These are phyloP conservation scores for Microcebus griseorufus DNA, from an alignment of 2,113 vertebrate species.

Conservation along the genomic window DNA sequence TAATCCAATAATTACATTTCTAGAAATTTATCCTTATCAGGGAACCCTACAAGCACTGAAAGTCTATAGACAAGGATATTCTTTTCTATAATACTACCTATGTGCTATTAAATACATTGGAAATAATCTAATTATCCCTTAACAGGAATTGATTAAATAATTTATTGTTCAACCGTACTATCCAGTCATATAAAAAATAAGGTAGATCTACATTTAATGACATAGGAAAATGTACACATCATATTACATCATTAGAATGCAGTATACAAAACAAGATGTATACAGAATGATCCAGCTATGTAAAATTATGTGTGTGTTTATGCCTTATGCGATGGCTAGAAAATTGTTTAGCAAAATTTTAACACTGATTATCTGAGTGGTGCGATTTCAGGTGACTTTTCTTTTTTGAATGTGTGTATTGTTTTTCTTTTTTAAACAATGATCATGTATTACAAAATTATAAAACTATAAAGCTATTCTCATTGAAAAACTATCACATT, in stretches of 20 bases:
- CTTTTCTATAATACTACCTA: background rate
- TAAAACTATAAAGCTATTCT: background rate
- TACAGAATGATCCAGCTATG: background rate
- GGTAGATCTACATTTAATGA: background rate
- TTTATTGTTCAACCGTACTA: background rate
- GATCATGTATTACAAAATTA: background rate
- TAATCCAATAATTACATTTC: background rate
- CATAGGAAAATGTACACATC: background rate
- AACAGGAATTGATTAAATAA: slow-evolving; percentile 15
- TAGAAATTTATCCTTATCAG: slow-evolving; percentile 14
- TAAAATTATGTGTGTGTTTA: background rate
- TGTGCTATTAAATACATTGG: background rate
- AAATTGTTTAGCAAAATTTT: slow-evolving; percentile 5
- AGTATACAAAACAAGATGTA: background rate
- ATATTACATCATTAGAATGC: slow-evolving; percentile 9
- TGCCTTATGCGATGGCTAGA: background rate
- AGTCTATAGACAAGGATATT: background rate
- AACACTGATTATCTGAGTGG: background rate
- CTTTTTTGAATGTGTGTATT: background rate
- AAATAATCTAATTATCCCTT: slow-evolving; percentile 27
- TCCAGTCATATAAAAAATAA: background rate
- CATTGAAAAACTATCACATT: background rate
- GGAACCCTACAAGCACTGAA: background rate
- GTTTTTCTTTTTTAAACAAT: background rate
- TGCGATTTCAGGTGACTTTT: background rate